A percentile compares a stretch with the other conserved stretches of the same genome.
phyloP scores from a whole-genome alignment of 2,797 vertebrate genomes.

The Megalops cyprinoides region DNA sequence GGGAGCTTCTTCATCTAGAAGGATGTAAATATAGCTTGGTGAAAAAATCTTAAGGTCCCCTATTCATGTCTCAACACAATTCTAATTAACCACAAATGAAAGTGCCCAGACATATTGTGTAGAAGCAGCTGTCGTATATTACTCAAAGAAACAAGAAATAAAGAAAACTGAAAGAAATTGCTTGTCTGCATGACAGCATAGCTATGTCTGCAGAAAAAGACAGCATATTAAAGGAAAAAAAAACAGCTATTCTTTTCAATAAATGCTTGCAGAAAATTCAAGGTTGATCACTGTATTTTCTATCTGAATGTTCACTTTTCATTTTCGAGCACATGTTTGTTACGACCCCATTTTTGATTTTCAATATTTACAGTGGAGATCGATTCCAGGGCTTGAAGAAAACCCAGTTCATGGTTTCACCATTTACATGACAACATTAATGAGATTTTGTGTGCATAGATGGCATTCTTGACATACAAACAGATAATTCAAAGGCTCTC shows the following conservation, averaged over 20 bases:
- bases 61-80: no score
- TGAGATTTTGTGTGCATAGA: not conserved
- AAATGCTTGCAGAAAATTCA: not conserved
- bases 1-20: conserved; percentile 56
- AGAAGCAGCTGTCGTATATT: not conserved
- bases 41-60: not conserved
- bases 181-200: not conserved
- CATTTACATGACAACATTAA: not conserved
- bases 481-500: no score
- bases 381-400: conserved; percentile 39
- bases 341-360: not conserved
- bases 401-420: not conserved
- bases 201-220: not conserved
- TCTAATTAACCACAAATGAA: no score
- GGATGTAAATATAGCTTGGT: conserved; percentile 41
- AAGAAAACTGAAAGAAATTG: not conserved
- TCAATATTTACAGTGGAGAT: not conserved
- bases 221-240: not conserved
- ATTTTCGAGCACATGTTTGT: not conserved
- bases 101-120: no score
- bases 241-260: not conserved
- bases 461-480: no score
- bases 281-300: not conserved
- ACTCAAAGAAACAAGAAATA: not conserved
- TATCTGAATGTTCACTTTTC: not conserved